Evolutionary conservation across 1,140 invertebrate species (phyloP), one percentile per base, ranked within the genome.

Genomic region (Steinernema khuongi): DNA sequence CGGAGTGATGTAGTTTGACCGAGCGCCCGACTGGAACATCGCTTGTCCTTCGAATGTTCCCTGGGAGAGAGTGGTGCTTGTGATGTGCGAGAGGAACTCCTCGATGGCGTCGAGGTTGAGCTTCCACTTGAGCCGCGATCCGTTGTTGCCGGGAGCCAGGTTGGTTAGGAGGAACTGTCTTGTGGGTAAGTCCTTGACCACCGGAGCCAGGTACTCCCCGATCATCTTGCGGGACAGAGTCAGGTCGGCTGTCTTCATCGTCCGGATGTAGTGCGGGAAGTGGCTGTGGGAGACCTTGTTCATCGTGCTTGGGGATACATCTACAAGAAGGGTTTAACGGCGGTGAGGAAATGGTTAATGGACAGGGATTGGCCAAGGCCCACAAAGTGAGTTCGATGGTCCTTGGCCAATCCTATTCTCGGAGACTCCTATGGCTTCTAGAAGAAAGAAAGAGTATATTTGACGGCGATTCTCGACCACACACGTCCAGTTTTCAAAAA

Each of bases 101-200:
- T 90, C 31, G 67, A 95, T 83, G 14, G 89, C 88, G 70, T 90
- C 87, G 26, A 94, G 83, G 87, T 93, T 93, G 0, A 91, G 83
- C 75, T 90, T 89, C 91, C 92, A 93, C 66, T 90, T 69, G 87
- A 85, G n/a, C 89, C 89, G 29, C 88, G 85, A 79, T 89, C 88
- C 28, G 87, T 88, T 85, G 90, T 74, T 33, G 7, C 30, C 33
- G n/a, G 74, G 36, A 14, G 32, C 89, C 17, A 94, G 85, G 82
- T 94, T 94, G n/a, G 91, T 92, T 19, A 92, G 85, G 29, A 94
- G 86, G 85, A 93, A 93, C 80, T 91, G 86, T 18, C 90, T 86
- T 60, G 88, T 78, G 1, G 76, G 72, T 33, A 77, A 31, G 76
- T 88, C 87, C 88, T 89, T 74, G 68, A 86, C 74, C n/a, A 66